Conservation (phyloP, 2,888 invertebrate species). For the Tridacna gigas region DNA sequence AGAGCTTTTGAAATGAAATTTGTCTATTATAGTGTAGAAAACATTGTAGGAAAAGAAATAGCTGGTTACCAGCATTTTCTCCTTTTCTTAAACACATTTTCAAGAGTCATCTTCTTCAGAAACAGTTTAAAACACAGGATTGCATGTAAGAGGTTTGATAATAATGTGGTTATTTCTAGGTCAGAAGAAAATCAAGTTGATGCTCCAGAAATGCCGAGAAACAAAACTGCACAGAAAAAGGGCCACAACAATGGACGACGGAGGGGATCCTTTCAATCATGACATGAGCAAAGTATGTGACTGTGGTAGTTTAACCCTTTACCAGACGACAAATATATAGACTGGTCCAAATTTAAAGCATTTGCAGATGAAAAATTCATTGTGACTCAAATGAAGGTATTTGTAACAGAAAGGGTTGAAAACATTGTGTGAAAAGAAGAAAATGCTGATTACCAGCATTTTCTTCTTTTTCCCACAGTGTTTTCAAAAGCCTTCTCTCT, state of each 20-base stretch:
- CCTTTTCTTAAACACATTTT: background rate
- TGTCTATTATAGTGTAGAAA: no score
- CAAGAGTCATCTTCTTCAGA: background rate
- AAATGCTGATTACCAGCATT: no score
- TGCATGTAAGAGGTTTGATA: background rate
- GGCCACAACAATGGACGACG: slow-evolving; percentile 35
- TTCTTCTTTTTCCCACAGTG: no score
- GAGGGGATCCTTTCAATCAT: slow-evolving; percentile 52
- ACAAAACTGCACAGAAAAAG: background rate
- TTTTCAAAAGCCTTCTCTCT: no score
- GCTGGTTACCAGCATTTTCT: background rate
- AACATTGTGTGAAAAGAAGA: no score
- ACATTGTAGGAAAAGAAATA: background rate
- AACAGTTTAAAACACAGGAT: background rate
- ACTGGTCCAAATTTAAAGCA: no score
- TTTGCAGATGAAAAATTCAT: no score
- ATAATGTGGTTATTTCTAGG: slow-evolving; percentile 24
- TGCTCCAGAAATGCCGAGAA: slow-evolving; percentile 46
- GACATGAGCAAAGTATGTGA: slow-evolving; percentile 35
- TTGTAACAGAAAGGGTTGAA: no score
- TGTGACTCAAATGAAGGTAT: no score
- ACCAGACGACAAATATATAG: no score
- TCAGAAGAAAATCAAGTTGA: slow-evolving; percentile 42
- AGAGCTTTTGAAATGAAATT: no score
- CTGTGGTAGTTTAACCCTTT: background rate